Percentiles rank a stretch among this genome's conserved stretches.
Conservation (phyloP, 2,113 vertebrate genomes). For the Mustela nigripes region DNA sequence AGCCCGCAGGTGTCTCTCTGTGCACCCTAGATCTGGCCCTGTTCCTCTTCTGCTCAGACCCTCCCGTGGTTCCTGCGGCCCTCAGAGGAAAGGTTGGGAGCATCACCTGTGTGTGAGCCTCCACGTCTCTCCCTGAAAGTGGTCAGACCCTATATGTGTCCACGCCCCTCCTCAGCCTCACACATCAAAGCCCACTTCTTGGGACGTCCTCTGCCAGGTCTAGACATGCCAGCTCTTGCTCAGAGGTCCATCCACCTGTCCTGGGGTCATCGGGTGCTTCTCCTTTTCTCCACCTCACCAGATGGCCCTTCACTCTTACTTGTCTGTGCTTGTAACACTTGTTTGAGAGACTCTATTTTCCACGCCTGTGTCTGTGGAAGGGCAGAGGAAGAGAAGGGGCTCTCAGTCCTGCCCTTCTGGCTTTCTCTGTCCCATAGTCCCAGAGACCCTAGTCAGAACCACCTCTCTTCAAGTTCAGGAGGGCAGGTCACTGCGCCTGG, state of each 20-base stretch:
- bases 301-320: accelerated
- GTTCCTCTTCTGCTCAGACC: not conserved
- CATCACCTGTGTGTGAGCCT: too few relatives aligned
- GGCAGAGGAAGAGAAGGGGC: not conserved
- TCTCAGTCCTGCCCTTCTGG: not conserved
- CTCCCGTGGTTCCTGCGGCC: accelerated
- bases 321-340: not conserved
- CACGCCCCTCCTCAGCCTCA: accelerated
- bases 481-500: not conserved
- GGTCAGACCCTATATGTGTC: not conserved
- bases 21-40: not conserved
- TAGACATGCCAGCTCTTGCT: not conserved
- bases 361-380: not conserved
- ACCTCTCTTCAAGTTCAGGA: not conserved
- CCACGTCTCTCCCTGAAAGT: not conserved
- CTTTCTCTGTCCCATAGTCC: not conserved
- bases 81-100: not conserved
- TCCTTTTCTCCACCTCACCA: accelerated
- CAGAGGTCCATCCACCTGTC: not conserved
- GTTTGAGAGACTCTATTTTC: too few relatives aligned
- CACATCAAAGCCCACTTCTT: not conserved
- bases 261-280: not conserved
- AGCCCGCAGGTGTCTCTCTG: not conserved
- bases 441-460: not conserved
- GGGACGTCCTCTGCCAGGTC: not conserved